Percentiles rank a stretch among this genome's conserved stretches.
Evolutionary conservation across 2,113 vertebrate species (phyloP).

Genomic region (Gymnarchus niloticus): DNA sequence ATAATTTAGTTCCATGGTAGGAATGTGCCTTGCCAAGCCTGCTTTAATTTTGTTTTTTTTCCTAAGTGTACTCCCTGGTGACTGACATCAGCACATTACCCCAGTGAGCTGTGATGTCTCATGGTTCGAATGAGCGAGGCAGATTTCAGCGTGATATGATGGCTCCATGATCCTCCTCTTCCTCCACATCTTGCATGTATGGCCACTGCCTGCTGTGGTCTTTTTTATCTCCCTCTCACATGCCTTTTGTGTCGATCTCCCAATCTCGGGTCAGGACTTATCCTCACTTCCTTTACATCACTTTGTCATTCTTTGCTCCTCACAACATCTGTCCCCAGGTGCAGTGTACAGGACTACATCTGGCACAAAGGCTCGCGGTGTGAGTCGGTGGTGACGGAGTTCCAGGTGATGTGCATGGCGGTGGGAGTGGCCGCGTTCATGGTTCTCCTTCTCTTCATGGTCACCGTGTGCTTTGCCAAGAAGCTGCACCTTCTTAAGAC

Average conservation of each 20-base stretch:
- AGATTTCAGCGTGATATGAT: not conserved
- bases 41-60: not conserved
- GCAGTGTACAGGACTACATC: slow-evolving; percentile 95
- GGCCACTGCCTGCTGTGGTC: slow-evolving; percentile 10
- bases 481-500: slow-evolving; percentile 95
- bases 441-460: slow-evolving; percentile 94
- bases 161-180: not conserved
- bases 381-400: slow-evolving; percentile 92
- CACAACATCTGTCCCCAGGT: slow-evolving; percentile 58
- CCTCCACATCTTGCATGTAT: not conserved
- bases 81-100: not conserved
- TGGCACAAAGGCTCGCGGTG: slow-evolving; percentile 95
- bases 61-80: not conserved
- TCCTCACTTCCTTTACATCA: slow-evolving; percentile 25
- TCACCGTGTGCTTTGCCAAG: slow-evolving; percentile 96
- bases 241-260: not conserved
- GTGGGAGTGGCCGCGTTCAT: slow-evolving; percentile 83
- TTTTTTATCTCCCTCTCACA: slow-evolving; percentile 17
- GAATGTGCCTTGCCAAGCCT: not conserved
- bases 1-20: not conserved
- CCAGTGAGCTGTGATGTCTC: not conserved
- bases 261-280: not conserved
- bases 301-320: slow-evolving; percentile 39
- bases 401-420: slow-evolving; percentile 96
- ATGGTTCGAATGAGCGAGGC: not conserved